Conservation (phyloP, 2,113 vertebrate species). For the Crotalus tigris region DNA sequence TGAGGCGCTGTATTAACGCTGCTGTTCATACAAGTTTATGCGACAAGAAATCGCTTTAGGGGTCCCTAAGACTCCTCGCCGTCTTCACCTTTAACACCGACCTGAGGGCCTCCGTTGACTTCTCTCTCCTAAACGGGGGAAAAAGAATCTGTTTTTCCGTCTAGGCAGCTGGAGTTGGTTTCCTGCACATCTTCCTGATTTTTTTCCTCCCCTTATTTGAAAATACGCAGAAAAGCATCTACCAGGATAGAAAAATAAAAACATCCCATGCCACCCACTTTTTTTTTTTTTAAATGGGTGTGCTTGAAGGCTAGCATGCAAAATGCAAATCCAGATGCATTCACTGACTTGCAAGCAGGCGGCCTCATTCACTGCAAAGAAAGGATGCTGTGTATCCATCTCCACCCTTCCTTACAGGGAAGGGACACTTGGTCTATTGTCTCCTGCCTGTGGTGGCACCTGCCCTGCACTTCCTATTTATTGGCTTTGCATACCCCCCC, state of each 20-base stretch:
- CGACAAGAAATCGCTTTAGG: not conserved
- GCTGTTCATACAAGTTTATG: not conserved
- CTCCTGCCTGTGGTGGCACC: not conserved
- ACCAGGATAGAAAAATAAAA: not conserved
- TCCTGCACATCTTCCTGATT: not conserved
- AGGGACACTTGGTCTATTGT: slow-evolving; percentile 50
- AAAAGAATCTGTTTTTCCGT: not conserved
- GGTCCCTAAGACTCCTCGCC: not conserved
- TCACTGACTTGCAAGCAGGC: not conserved
- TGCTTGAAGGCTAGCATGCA: not conserved
- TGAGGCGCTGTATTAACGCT: not conserved
- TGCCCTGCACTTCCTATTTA: slow-evolving; percentile 5
- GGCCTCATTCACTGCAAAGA: not conserved
- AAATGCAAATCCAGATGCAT: not conserved
- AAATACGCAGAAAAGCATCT: not conserved
- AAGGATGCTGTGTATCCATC: slow-evolving; percentile 21
- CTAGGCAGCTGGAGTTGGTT: not conserved
- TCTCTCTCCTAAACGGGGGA: not conserved
- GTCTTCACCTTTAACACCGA: not conserved
- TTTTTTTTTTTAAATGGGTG: not conserved
- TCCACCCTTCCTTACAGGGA: slow-evolving; percentile 9
- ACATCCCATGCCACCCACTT: not conserved
- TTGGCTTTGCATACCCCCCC: not conserved
- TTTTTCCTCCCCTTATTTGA: not conserved
- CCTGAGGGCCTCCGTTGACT: not conserved